Base-by-base conservation (phyloP, 1,140 invertebrate species). In the Zeugodacus cucurbitae region DNA sequence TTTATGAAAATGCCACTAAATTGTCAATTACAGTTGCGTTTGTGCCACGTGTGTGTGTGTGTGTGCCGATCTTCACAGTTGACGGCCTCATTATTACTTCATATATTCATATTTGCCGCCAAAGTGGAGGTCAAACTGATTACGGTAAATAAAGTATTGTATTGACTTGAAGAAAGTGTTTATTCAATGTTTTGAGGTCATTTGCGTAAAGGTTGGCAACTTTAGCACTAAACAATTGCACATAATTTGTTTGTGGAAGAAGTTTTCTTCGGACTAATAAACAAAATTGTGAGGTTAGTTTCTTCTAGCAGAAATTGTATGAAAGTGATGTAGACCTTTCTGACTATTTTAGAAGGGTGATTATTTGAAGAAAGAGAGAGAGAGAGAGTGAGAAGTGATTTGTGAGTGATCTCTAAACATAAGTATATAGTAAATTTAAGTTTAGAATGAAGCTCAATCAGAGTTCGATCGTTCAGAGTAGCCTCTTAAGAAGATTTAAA, bases 111-210 rank as follows among this genome's bases (percentile, higher is more conserved):
- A 22, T 78, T n/a, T 26, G 70, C 70, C 70, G 70, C 34, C 70
- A 78, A 78, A 48, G 74, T 82, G 74, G 22, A 48, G 74, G 74
- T 82, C 74, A 82, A 48, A 82, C 41, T 82, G 41, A 82, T 82
- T 82, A 82, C 29, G 7, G 22, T n/a, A 41, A 82, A 82, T 29
- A 82, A 8, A 41, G 8, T 26, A n/a, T 41, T 14, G 41, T 48
- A 82, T 74, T 74, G 41, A 22, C n/a, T 14, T n/a, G 44, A 54
- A 20, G 74, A 82, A 48, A 54, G 41, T 48, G n/a, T 82, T 74
- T 74, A 32, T 67, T 34, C n/a, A 82, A 48, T 82, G 32, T 82
- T 44, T 82, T 11, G 11, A 82, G 41, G 74, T 82, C 2, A 41
- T 26, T 82, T 82, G 22, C 37, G 41, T 14, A 82, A 26, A 82